Evolutionary conservation across 2,113 vertebrate genomes (phyloP).

Genomic region (Columba livia): DNA sequence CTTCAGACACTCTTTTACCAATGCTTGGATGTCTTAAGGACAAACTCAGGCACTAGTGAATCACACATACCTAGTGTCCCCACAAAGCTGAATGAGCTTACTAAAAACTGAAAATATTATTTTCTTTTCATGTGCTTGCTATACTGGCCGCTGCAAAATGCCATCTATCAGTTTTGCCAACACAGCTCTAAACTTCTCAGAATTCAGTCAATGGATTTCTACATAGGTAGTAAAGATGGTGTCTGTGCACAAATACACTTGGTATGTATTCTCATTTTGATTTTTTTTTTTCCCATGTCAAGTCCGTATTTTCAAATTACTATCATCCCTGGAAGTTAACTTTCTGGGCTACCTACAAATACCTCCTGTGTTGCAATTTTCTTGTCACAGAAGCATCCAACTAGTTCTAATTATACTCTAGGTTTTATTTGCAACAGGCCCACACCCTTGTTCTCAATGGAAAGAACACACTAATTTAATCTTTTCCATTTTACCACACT

Average conservation of each 20-base stretch:
- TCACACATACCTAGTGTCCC: neutral
- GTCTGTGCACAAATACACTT: neutral
- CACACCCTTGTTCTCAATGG: constrained; percentile 12
- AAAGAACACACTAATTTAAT: constrained; percentile 56
- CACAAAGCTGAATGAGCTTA: neutral
- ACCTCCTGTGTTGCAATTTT: constrained; percentile 70
- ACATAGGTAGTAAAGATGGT: neutral
- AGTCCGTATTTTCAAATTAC: constrained; percentile 45
- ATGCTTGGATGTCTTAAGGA: neutral
- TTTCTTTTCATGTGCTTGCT: neutral
- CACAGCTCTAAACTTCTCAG: neutral
- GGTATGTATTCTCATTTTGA: constrained; percentile 14
- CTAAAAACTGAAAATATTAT: neutral
- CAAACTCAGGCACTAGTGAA: neutral
- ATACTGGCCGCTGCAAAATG: neutral
- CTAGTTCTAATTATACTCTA: constrained; percentile 46
- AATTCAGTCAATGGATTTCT: constrained; percentile 25
- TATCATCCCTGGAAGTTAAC: constrained; percentile 18
- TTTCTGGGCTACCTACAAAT: constrained; percentile 56
- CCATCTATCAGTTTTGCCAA: constrained; percentile 6
- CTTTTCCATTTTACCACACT: constrained; percentile 23
- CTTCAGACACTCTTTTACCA: neutral
- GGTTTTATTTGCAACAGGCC: constrained; percentile 52
- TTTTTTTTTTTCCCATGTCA: neutral
- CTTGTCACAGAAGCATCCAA: constrained; percentile 58